Evolutionary conservation across 2,113 vertebrate species (phyloP).

Genomic region (Pituophis catenifer): DNA sequence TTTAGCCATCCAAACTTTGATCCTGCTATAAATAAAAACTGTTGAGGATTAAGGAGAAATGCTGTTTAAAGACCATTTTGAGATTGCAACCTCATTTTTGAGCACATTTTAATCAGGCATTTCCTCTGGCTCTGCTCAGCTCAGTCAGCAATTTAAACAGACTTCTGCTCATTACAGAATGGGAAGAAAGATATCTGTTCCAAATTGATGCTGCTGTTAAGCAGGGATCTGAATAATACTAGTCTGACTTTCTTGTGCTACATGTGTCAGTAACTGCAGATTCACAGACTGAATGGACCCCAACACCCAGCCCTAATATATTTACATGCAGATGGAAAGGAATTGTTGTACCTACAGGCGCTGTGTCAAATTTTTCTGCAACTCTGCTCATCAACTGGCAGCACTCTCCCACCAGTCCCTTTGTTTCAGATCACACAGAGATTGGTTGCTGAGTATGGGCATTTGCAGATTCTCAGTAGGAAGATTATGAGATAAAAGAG

Average conservation of each 20-base stretch:
- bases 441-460: neutral
- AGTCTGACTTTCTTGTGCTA: neutral
- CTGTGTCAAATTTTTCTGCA: neutral
- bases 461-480: neutral
- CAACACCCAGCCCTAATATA: neutral
- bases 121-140: neutral
- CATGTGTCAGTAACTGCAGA: neutral
- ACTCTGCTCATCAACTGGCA: neutral
- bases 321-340: neutral
- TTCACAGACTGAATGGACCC: neutral
- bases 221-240: no score
- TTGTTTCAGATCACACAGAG: neutral
- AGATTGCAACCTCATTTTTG: conserved; percentile 13
- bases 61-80: neutral
- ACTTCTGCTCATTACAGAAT: neutral
- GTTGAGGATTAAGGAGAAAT: neutral
- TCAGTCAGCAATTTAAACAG: neutral
- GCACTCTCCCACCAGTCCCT: neutral
- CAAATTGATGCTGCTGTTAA: neutral
- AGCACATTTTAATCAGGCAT: neutral
- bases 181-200: neutral
- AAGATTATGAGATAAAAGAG: neutral
- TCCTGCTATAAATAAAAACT: neutral
- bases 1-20: neutral
- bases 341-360: neutral